phyloP scores from a whole-genome alignment of 2,797 vertebrate genomes.

The Trichosurus vulpecula region DNA sequence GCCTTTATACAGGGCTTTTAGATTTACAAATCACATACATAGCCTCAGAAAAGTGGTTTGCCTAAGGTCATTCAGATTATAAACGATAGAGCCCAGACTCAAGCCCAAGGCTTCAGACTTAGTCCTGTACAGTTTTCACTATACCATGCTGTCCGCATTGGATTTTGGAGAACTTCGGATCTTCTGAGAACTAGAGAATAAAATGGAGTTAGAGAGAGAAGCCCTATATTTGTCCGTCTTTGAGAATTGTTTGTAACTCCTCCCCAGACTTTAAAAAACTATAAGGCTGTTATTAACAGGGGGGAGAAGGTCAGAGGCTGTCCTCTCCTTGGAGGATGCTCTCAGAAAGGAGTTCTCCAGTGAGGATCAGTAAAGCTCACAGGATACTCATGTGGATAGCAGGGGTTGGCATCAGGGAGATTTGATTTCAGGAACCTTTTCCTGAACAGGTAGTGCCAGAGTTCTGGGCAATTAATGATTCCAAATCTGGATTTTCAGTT shows the following conservation, averaged over 20 bases:
- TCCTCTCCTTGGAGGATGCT: not conserved
- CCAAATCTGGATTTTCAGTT: constrained; percentile 83
- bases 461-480: not conserved
- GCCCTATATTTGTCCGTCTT: not conserved
- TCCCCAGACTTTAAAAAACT: not conserved
- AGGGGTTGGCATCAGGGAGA: not conserved
- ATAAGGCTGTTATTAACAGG: not conserved
- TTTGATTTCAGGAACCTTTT: not conserved
- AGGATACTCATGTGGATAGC: not conserved
- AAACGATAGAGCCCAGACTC: not conserved
- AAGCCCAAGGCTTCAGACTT: not conserved
- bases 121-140: not conserved
- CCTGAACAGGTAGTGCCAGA: not conserved
- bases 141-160: not conserved
- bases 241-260: not conserved
- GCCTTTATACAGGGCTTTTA: not conserved
- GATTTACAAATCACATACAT: not conserved
- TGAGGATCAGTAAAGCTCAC: not conserved
- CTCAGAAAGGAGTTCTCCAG: not conserved
- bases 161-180: not conserved
- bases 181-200: not conserved
- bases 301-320: not conserved
- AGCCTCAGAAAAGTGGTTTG: not conserved
- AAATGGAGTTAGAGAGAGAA: not conserved
- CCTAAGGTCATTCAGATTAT: not conserved